Conservation (phyloP, 2,797 vertebrate genomes). For the Sebastes ruberrimus region DNA sequence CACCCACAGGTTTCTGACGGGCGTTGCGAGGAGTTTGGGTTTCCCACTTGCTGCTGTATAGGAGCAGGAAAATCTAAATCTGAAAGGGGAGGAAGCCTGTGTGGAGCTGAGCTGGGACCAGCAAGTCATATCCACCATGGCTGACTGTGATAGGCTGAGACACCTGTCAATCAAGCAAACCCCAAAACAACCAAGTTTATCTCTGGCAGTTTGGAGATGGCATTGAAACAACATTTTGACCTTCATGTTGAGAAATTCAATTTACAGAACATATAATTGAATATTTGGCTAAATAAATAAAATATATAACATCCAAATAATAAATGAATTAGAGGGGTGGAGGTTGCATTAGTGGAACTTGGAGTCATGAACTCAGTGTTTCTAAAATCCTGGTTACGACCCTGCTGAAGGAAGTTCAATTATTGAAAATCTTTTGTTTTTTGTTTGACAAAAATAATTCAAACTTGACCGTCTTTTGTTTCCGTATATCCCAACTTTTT, state of each 20-base stretch:
- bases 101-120: not conserved
- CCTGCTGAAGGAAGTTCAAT: not conserved
- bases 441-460: not conserved
- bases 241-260: not conserved
- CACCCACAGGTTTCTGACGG: fast-evolving
- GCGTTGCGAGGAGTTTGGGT: not conserved
- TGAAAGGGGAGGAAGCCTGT: not conserved
- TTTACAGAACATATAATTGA: not conserved
- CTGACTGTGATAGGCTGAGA: not conserved
- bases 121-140: fast-evolving
- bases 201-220: not conserved
- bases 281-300: not conserved
- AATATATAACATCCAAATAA: not conserved
- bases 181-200: not conserved
- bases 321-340: fast-evolving
- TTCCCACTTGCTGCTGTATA: not conserved
- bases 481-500: not conserved
- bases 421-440: not conserved
- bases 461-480: not conserved
- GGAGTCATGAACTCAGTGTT: not conserved
- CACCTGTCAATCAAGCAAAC: not conserved
- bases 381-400: not conserved
- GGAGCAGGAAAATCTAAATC: not conserved
- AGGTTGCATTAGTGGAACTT: not conserved
- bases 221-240: not conserved